Evolutionary conservation across 2,888 invertebrate genomes (phyloP), one percentile per base, ranked within the genome.

Genomic region (Crematogaster levior): DNA sequence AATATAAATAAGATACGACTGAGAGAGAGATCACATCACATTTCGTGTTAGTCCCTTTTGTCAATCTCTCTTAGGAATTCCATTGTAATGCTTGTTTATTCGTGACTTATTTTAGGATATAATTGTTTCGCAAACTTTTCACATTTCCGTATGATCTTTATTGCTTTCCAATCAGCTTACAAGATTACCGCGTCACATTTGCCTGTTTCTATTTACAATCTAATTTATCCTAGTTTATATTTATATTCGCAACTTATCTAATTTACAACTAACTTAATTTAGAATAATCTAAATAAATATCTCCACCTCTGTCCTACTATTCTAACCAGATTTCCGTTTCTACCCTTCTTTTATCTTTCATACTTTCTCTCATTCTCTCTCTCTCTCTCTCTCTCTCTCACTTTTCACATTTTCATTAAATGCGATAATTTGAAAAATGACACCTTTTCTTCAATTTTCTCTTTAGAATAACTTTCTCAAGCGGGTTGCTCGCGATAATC

Each of bases 1-100:
- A 77, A 77, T 66, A 77, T 66, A 66, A 66, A 40, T 53, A 77
- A 77, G 66, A 77, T 66, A 56, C 27, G 27, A 18, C 37, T 72
- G 21, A 48, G 63, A 43, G 58, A 37, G n/a, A 24, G 27, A 65
- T n/a, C n/a, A n/a, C n/a, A n/a, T 74, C 34, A 27, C 18, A n/a
- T 43, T 27, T 40, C 63, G 37, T 37, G 51, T 63, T 24, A 34
- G 21, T 21, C 51, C 27, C 12, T n/a, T n/a, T 43, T 40, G 21
- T 37, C 24, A 58, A 46, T 10, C n/a, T 9, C 27, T 68, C 24
- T 18, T n/a, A 37, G 24, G 9, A 48, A 75, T 37, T 12, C 18
- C 4, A 37, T 63, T 43, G 40, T 46, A 48, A 68, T 48, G n/a
- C 34, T 75, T n/a, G 10, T 0, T 43, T 56, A 56, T 10, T 24